Percentiles rank a stretch among this genome's conserved stretches.
phyloP scores from a whole-genome alignment of 2,888 invertebrate species.

The Acanthosepion esculentum region DNA sequence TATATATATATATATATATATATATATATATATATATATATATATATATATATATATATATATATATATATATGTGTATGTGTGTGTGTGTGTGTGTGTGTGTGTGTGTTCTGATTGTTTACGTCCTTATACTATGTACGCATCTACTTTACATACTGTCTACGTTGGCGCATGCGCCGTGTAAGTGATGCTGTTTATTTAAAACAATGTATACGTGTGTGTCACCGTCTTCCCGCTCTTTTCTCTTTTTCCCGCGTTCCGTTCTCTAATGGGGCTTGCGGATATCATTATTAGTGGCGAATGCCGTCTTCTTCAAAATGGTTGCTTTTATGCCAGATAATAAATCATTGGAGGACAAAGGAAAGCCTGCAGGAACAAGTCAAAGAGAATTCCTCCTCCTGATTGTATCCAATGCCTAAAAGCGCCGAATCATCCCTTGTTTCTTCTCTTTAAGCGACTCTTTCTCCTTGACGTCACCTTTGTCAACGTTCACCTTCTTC shows the following conservation, averaged over 20 bases:
- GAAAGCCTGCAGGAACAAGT: neutral
- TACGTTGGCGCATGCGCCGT: neutral
- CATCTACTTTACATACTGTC: neutral
- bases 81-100: too few species aligned
- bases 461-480: neutral
- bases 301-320: slow-evolving; percentile 9
- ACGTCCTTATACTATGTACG: neutral
- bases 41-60: too few species aligned
- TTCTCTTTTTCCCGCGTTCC: neutral
- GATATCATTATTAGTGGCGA: slow-evolving; percentile 21
- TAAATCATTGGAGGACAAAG: slow-evolving; percentile 11
- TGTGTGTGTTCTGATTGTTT: neutral
- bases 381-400: slow-evolving; percentile 20
- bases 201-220: neutral
- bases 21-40: too few species aligned
- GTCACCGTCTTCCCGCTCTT: neutral
- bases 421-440: neutral
- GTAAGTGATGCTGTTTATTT: neutral
- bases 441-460: neutral
- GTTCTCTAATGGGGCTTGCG: slow-evolving; percentile 22
- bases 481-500: too few species aligned
- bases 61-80: too few species aligned
- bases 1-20: too few species aligned
- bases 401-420: neutral
- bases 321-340: slow-evolving; percentile 10